Evolutionary conservation across 2,113 vertebrate genomes (phyloP).

Genomic region (Pipra filicauda): DNA sequence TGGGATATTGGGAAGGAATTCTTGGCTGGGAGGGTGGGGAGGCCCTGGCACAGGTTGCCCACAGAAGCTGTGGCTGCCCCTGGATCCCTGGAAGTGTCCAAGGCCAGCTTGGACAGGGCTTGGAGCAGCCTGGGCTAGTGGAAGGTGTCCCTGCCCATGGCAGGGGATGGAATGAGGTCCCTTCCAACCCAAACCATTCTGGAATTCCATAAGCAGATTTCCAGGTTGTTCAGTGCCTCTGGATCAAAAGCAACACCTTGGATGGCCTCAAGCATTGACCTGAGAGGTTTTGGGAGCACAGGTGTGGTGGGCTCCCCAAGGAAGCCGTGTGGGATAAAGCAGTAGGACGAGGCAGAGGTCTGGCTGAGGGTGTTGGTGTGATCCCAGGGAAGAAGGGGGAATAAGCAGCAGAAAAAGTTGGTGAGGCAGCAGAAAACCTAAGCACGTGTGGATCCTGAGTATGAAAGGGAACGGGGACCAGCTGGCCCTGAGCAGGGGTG

Average conservation of each 20-base stretch:
- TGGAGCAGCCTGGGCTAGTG: neutral
- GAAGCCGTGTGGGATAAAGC: neutral
- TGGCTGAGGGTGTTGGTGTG: neutral
- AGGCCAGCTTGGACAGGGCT: fast-evolving
- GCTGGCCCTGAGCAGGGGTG: constrained; percentile 19
- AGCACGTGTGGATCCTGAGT: fast-evolving
- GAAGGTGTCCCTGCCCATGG: neutral
- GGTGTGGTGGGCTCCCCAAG: neutral
- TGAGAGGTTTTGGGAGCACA: neutral
- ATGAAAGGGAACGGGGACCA: neutral
- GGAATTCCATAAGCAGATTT: neutral
- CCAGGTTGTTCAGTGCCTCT: fast-evolving
- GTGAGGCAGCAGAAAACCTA: neutral
- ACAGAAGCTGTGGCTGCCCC: neutral
- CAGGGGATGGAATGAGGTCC: too few relatives aligned
- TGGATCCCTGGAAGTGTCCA: neutral
- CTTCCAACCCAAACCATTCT: neutral
- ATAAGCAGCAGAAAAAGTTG: neutral
- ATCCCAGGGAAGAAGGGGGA: neutral
- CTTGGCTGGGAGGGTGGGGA: fast-evolving
- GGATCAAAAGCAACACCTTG: neutral
- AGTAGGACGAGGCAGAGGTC: neutral
- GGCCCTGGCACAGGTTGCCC: neutral
- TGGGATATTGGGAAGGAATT: neutral
- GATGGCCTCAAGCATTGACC: neutral